A percentile compares a stretch with the other conserved stretches of the same genome.
Evolutionary conservation across 2,797 vertebrate genomes (phyloP).

Genomic region (Luscinia megarhynchos): DNA sequence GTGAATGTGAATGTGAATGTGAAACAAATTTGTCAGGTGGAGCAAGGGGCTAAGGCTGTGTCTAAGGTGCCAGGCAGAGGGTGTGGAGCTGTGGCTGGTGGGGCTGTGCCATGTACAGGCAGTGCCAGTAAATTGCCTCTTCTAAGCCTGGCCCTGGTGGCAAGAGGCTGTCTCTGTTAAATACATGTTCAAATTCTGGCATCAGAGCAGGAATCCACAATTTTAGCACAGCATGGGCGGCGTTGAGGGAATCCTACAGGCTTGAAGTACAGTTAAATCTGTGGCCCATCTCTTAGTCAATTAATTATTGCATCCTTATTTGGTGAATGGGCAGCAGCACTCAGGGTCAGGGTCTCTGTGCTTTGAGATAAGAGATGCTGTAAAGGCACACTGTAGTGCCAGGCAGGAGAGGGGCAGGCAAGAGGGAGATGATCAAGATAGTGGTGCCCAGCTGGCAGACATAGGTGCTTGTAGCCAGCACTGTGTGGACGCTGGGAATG

Average conservation of each 20-base stretch:
- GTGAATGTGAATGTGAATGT: too few relatives aligned
- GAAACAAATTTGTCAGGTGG: neutral
- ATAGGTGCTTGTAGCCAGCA: fast-evolving
- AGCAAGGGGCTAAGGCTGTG: neutral
- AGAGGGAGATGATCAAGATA: neutral
- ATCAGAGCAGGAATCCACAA: fast-evolving
- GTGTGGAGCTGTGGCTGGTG: fast-evolving
- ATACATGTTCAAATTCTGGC: neutral
- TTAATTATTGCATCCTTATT: neutral
- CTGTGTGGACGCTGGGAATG: neutral
- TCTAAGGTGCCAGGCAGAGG: neutral
- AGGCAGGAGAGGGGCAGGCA: neutral
- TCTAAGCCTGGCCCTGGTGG: neutral
- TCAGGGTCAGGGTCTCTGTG: neutral
- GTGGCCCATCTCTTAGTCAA: neutral
- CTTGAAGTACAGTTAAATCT: neutral
- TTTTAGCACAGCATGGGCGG: fast-evolving
- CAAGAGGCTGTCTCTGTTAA: neutral
- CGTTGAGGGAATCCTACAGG: neutral
- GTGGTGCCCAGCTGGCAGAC: neutral
- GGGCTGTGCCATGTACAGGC: neutral
- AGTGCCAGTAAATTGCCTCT: fast-evolving
- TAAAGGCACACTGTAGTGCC: neutral
- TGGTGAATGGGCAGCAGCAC: neutral
- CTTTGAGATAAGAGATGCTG: neutral